These are phyloP conservation scores for Microtus oregoni DNA, from an alignment of 2,113 vertebrate species.

Conservation along the genomic window DNA sequence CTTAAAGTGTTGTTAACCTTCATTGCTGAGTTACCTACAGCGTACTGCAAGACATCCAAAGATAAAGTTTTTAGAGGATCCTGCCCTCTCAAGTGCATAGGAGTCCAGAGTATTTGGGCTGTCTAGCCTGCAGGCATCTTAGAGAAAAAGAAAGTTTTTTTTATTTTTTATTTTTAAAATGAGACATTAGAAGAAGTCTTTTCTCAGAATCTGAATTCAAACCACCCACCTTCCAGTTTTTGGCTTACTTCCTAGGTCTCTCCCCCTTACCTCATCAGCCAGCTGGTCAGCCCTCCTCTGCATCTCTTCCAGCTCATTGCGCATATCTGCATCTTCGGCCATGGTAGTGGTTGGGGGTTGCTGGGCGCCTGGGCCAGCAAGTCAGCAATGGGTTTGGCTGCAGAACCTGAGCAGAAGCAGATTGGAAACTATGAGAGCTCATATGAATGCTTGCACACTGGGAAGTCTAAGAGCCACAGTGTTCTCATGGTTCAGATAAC, in stretches of 20 bases:
- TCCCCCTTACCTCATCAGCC: constrained; percentile 94
- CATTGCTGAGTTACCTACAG: neutral
- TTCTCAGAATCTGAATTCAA: neutral
- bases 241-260: neutral
- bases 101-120: neutral
- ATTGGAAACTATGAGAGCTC: constrained; percentile 38
- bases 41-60: neutral
- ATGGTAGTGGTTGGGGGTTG: constrained; percentile 89
- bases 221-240: neutral
- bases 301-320: constrained; percentile 99
- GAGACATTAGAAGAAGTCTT: neutral
- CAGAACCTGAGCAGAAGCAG: constrained; percentile 83
- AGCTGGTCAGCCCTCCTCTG: constrained; percentile 98
- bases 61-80: neutral
- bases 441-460: neutral
- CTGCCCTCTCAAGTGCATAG: constrained; percentile 2
- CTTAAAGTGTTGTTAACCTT: constrained; percentile 4
- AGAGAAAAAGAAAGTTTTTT: neutral
- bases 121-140: neutral
- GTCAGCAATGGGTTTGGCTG: constrained; percentile 76
- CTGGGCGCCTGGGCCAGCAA: constrained; percentile 85
- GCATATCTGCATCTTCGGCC: constrained; percentile 99
- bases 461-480: neutral
- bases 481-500: neutral
- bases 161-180: neutral